Percentiles rank a stretch among this genome's conserved stretches.
These are phyloP conservation scores for Entomobrya multifasciata DNA, from an alignment of 2,888 invertebrate genomes.

Conservation along the genomic window DNA sequence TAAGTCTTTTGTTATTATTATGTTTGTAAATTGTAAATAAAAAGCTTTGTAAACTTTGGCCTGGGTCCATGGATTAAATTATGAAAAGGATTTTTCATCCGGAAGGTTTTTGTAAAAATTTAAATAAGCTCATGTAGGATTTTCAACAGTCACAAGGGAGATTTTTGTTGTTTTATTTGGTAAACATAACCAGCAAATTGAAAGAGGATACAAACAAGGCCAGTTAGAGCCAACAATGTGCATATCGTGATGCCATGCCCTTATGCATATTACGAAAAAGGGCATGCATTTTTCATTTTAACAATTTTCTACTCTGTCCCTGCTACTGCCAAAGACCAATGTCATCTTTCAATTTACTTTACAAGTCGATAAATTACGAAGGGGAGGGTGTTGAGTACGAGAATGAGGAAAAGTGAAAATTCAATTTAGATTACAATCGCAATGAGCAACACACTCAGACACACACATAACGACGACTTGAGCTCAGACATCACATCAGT, in stretches of 20 bases:
- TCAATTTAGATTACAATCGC: conserved; percentile 49
- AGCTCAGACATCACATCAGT: too few species aligned
- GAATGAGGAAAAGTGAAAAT: too few species aligned
- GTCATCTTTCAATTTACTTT: conserved; percentile 26
- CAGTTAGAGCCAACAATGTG: too few species aligned
- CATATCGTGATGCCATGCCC: too few species aligned
- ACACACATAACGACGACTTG: too few species aligned
- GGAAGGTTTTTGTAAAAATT: not conserved
- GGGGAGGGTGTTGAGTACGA: too few species aligned
- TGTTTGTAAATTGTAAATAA: too few species aligned
- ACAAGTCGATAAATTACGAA: conserved; percentile 18
- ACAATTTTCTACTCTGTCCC: not conserved
- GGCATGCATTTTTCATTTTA: not conserved
- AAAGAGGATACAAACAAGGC: not conserved
- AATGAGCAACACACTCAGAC: too few species aligned
- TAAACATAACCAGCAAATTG: not conserved
- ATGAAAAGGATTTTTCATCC: too few species aligned
- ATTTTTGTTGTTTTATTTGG: not conserved
- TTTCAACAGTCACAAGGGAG: conserved; percentile 10
- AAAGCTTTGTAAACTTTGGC: too few species aligned
- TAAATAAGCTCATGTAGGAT: conserved; percentile 3
- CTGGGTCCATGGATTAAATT: too few species aligned
- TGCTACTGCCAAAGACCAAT: not conserved
- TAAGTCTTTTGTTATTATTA: too few species aligned
- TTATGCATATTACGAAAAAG: not conserved